These are phyloP conservation scores for Lophotis ruficrista DNA, from an alignment of 2,113 vertebrate genomes.

Conservation along the genomic window DNA sequence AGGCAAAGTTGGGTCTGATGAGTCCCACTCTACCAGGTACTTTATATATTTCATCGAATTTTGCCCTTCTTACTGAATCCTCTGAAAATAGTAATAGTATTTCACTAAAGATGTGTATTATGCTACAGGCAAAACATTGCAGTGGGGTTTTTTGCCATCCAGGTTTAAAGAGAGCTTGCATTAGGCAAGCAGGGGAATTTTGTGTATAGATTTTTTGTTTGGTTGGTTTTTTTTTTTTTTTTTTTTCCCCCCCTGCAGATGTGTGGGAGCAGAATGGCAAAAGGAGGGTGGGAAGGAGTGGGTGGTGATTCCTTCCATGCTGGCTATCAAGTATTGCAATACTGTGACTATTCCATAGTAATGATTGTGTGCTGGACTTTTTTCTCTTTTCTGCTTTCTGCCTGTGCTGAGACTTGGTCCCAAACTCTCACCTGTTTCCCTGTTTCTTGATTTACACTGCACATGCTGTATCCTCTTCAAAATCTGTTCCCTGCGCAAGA, in stretches of 20 bases:
- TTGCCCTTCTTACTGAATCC: background rate
- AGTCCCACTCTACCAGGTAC: background rate
- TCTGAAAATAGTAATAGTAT: background rate
- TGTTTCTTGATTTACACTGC: background rate
- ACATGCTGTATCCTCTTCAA: rapidly evolving
- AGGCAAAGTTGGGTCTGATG: background rate
- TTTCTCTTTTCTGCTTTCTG: background rate
- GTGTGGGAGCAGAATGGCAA: background rate
- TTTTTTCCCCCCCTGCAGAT: too few relatives aligned
- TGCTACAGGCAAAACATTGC: background rate
- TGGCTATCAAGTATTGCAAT: background rate
- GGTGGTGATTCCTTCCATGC: background rate
- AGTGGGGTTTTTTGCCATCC: background rate
- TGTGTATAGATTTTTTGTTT: background rate
- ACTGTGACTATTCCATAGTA: background rate
- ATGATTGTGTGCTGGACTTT: background rate
- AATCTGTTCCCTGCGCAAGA: rapidly evolving
- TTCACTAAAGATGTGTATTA: background rate
- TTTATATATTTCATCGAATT: background rate
- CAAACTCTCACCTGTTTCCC: rapidly evolving
- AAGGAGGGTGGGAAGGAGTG: background rate
- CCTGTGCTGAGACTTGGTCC: background rate
- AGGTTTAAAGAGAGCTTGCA: background rate
- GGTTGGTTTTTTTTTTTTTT: background rate
- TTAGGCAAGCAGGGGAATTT: background rate